A percentile compares a stretch with the other conserved stretches of the same genome.
phyloP scores from a whole-genome alignment of 2,888 invertebrate genomes.

The Andrena hattorfiana region DNA sequence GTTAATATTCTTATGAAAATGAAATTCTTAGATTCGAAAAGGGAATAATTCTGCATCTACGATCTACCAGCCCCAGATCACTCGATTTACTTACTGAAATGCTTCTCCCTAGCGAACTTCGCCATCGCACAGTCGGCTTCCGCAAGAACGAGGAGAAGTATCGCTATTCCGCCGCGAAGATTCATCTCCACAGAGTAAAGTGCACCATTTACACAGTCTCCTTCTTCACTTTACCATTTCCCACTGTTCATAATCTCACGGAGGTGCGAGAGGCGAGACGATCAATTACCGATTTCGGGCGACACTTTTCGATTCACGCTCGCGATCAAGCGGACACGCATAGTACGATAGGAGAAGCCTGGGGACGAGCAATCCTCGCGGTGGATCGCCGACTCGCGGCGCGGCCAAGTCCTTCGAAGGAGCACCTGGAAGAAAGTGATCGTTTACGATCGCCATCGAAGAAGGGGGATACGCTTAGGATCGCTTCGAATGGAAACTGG shows the following conservation, averaged over 20 bases:
- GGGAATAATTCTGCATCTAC: too few species aligned
- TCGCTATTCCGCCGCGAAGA: slow-evolving; percentile 59
- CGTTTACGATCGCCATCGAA: slow-evolving; percentile 59
- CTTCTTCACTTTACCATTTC: slow-evolving; percentile 15
- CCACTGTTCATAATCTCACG: slow-evolving; percentile 1
- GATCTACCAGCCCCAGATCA: too few species aligned
- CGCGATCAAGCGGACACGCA: background rate
- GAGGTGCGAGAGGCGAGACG: too few species aligned
- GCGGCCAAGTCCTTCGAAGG: slow-evolving; percentile 52
- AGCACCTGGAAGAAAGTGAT: slow-evolving; percentile 77
- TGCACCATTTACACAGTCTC: slow-evolving; percentile 31
- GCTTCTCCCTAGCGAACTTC: slow-evolving; percentile 74
- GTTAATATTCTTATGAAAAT: too few species aligned
- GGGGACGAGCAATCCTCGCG: slow-evolving; percentile 54
- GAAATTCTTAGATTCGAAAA: too few species aligned
- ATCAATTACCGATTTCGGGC: background rate
- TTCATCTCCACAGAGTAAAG: slow-evolving; percentile 63
- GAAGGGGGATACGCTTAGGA: slow-evolving; percentile 63
- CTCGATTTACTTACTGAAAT: slow-evolving; percentile 74
- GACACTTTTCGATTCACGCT: background rate
- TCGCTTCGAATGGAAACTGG: slow-evolving; percentile 51
- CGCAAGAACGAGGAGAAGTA: slow-evolving; percentile 67
- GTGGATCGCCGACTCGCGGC: slow-evolving; percentile 48
- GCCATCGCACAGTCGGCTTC: slow-evolving; percentile 72
- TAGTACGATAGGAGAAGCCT: slow-evolving; percentile 12